Base-by-base conservation (phyloP, 2,888 invertebrate species). In the Oasisia sp. region DNA sequence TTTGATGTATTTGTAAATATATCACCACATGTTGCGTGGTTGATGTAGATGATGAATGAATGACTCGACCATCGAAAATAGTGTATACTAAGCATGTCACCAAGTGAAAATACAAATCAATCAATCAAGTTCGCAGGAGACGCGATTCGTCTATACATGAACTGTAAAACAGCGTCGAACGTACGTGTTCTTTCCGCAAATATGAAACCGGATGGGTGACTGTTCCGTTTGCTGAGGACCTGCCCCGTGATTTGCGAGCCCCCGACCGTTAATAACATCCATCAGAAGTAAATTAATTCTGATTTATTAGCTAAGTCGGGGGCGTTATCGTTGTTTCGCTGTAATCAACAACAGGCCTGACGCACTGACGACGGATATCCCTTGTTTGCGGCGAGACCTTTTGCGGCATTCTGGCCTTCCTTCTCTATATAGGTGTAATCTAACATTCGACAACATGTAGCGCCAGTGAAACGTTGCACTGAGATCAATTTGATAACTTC, bases 291-390 rank as follows among this genome's bases (percentile, higher is more conserved):
- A 74, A 74, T 74, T 74, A 74, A 74, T 74, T 74, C 27, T 27
- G 74, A 74, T 74, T 74, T 74, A 74, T 74, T 4, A 74, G 74
- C 74, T 74, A 74, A 74, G 74, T 74, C 74, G 74, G 74, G 74
- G 74, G 74, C 74, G 74, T 74, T 74, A 74, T 27, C 27, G 27
- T n/a, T 74, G 74, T 74, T 4, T 19, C 74, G 27, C 5, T 19
- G 19, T 19, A 74, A 74, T 74, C 74, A 74, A 74, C 74, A 74
- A 74, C 74, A 74, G n/a, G 74, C 74, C 27, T 74, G 27, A 27
- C 14, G 74, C 74, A 74, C 74, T n/a, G 27, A 27, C 19, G 7
- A 5, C 74, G 74, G 74, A 74, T 27, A 74, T 14, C 74, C 74
- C 74, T 74, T 27, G 74, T 74, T 74, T 27, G 74, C 74, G 50